Conservation (phyloP, 2,113 vertebrate genomes). For the Romanogobio albipinnatus region DNA sequence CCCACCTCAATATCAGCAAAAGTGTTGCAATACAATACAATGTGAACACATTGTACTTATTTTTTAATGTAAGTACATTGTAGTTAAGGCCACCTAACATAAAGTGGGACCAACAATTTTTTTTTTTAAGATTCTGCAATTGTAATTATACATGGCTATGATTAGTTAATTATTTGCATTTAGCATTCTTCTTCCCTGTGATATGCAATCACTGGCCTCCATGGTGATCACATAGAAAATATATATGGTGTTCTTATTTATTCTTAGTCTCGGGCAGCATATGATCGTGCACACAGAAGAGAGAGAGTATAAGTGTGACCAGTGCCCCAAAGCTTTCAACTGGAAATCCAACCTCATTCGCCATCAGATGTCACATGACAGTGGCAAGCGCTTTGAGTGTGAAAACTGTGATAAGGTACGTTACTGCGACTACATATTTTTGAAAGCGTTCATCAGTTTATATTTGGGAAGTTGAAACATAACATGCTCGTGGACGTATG, state of each 20-base stretch:
- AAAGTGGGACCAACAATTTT: background rate
- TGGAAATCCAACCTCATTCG: constrained; percentile 99
- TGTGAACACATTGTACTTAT: no score
- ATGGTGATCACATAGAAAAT: background rate
- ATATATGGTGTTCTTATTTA: constrained; percentile 30
- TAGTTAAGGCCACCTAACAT: no score
- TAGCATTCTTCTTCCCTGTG: background rate
- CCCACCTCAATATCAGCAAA: no score
- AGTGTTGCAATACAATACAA: no score
- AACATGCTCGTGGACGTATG: background rate
- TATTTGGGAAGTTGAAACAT: background rate
- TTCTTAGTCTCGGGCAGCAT: constrained; percentile 91
- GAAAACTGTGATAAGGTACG: constrained; percentile 99
- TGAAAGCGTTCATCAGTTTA: background rate
- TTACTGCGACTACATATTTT: background rate
- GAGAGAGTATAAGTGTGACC: constrained; percentile 98
- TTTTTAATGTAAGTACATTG: no score
- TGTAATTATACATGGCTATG: background rate
- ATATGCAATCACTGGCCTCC: background rate
- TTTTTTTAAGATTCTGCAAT: background rate
- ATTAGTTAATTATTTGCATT: background rate
- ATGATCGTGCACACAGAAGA: constrained; percentile 98
- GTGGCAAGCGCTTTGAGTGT: constrained; percentile 98
- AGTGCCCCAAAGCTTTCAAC: constrained; percentile 99
- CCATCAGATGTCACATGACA: constrained; percentile 99